Evolutionary conservation across 2,797 vertebrate species (phyloP).

Genomic region (Coilia nasus): DNA sequence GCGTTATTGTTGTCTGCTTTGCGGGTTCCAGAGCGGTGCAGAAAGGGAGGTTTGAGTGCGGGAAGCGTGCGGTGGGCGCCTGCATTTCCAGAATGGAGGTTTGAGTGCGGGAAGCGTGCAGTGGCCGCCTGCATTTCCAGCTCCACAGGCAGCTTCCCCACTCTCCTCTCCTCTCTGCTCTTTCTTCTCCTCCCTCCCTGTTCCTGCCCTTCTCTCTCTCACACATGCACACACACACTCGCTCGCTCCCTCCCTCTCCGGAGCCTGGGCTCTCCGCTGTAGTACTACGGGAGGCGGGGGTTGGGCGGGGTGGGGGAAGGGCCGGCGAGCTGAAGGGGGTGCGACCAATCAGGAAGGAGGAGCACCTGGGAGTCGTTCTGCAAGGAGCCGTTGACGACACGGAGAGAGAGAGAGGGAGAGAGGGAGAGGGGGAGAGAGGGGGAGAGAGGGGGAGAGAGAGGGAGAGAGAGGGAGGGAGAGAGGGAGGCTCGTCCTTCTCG

Average conservation of each 20-base stretch:
- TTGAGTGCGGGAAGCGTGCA: slow-evolving; percentile 27
- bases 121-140: slow-evolving; percentile 34
- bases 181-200: slow-evolving; percentile 39
- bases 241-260: slow-evolving; percentile 48
- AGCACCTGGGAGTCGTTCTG: slow-evolving; percentile 58
- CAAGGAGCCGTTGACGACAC: slow-evolving; percentile 54
- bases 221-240: too few relatives aligned
- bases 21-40: too few relatives aligned
- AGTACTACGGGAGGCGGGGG: slow-evolving; percentile 61
- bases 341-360: slow-evolving; percentile 75
- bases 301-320: slow-evolving; percentile 52
- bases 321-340: slow-evolving; percentile 69
- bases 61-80: slow-evolving; percentile 31
- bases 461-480: neutral
- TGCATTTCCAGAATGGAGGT: slow-evolving; percentile 30
- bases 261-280: slow-evolving; percentile 46
- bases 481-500: slow-evolving; percentile 28
- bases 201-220: neutral
- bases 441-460: neutral
- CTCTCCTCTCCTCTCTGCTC: slow-evolving; percentile 29
- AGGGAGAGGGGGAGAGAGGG: neutral
- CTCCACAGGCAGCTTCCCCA: slow-evolving; percentile 37
- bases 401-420: slow-evolving; percentile 34
- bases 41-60: slow-evolving; percentile 17
- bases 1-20: too few relatives aligned